Evolutionary conservation across 2,113 vertebrate genomes (phyloP).

Genomic region (Myodes glareolus): DNA sequence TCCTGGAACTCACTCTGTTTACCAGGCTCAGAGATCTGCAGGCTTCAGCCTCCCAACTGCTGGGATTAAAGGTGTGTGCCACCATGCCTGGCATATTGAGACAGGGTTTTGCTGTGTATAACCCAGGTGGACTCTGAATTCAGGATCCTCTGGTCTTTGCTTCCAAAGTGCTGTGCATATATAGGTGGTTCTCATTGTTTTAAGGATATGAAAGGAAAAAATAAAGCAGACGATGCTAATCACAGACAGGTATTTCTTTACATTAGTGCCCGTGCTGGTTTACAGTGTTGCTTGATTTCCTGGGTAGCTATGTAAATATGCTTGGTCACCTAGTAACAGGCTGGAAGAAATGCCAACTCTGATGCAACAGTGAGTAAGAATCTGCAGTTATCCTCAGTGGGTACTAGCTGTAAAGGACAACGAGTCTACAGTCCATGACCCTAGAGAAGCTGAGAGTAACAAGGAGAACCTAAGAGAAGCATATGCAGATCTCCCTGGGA

Average conservation of each 20-base stretch:
- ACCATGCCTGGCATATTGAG: not conserved
- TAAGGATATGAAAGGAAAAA: conserved; percentile 46
- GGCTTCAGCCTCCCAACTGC: not conserved
- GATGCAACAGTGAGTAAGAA: conserved; percentile 52
- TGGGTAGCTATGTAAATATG: conserved; percentile 41
- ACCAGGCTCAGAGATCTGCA: not conserved
- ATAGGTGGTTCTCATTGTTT: not conserved
- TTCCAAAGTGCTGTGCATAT: not conserved
- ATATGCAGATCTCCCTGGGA: too few relatives aligned
- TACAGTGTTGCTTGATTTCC: conserved; percentile 39
- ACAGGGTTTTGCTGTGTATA: not conserved
- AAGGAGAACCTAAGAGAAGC: too few relatives aligned
- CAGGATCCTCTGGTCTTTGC: not conserved
- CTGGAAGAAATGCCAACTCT: conserved; percentile 26
- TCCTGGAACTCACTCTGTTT: not conserved
- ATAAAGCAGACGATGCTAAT: conserved; percentile 17
- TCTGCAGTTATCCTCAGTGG: not conserved
- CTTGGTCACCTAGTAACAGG: conserved; percentile 71
- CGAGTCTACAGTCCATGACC: too few relatives aligned
- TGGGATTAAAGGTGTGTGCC: not conserved
- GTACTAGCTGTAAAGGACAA: too few relatives aligned
- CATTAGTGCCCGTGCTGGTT: conserved; percentile 22
- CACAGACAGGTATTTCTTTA: conserved; percentile 41
- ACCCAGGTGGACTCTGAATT: not conserved
- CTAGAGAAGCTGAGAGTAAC: too few relatives aligned